Percentiles rank a stretch among this genome's conserved stretches.
Conservation (phyloP, 2,113 vertebrate genomes). For the Gasterosteus aculeatus region DNA sequence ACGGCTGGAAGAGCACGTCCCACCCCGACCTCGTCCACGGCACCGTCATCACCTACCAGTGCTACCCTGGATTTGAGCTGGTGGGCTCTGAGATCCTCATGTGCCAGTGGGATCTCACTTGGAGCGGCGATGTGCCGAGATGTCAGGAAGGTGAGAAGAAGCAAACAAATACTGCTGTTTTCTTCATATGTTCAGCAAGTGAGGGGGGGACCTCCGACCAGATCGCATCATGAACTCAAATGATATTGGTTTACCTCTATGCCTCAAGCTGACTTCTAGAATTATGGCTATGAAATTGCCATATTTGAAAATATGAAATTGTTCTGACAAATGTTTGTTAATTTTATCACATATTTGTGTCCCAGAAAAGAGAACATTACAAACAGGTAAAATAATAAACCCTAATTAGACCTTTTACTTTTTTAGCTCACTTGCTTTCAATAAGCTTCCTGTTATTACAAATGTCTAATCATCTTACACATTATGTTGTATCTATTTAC, state of each 20-base stretch:
- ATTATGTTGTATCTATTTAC: background rate
- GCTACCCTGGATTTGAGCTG: conserved; percentile 93
- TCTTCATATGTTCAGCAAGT: background rate
- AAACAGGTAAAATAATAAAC: background rate
- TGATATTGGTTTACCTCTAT: background rate
- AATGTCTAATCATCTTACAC: background rate
- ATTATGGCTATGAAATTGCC: background rate
- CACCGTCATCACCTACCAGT: conserved; percentile 95
- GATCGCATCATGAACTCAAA: background rate
- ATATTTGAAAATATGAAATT: background rate
- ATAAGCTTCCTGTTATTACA: background rate
- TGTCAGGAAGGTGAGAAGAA: conserved; percentile 90
- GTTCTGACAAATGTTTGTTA: background rate
- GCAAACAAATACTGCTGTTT: background rate
- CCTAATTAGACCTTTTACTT: background rate
- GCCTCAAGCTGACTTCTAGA: background rate
- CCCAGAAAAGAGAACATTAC: background rate
- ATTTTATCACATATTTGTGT: background rate
- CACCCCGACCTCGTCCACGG: conserved; percentile 95
- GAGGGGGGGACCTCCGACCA: background rate
- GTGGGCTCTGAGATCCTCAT: conserved; percentile 91
- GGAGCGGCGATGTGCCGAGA: conserved; percentile 92
- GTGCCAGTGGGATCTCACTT: conserved; percentile 98
- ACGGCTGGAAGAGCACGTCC: conserved; percentile 95
- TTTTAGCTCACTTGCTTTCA: background rate